Base-by-base conservation (phyloP, 2,797 vertebrate genomes). In the Esox masquinongy region DNA sequence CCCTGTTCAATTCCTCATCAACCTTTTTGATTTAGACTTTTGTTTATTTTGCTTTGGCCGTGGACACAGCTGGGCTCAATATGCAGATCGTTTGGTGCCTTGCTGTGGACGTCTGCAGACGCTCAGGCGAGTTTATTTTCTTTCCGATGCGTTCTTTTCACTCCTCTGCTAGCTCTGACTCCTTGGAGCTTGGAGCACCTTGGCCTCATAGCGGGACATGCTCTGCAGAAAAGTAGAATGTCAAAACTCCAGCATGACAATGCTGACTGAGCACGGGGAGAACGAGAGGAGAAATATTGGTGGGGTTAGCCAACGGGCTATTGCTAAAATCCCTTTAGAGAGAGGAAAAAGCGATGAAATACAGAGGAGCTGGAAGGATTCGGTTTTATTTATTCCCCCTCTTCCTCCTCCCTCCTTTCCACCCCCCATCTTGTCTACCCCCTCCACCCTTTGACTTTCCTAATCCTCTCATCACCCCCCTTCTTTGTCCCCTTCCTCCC, bases 41-140 rank as follows among this genome's bases (percentile, higher is more conserved):
- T 87, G 91, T 94, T 96, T 94, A 90, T 94, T 94, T 91, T 88
- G 87, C 86, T 87, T 90, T 89, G 86, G 80, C 72, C 17, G 83
- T 75, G 80, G 80, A 89, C 90, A 90, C 96, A 97, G 96, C 96
- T 96, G 96, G 87, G 74, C 87, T 85, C 94, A 94, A 92, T 87
- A 88, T 95, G 94, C 91, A 86, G 85, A 88, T 91, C 81, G 72
- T 84, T 88, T 78, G 73, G 82, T 85, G 81, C 87, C 81, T 87
- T 87, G 22, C 80, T 74, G 79, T 68, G 88, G 91, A 92, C 84
- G 87, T 91, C 91, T 85, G 75, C 74, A 26, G 77, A 73, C 12
- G 76, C 87, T 85, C 69, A 74, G 82, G 80, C 66, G 63, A 81
- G 89, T 95, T 95, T 95, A 91, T 95, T 97, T 97, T 94, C 90